Base-by-base conservation (phyloP, 2,888 invertebrate species). In the Falcaria lacertinaria region DNA sequence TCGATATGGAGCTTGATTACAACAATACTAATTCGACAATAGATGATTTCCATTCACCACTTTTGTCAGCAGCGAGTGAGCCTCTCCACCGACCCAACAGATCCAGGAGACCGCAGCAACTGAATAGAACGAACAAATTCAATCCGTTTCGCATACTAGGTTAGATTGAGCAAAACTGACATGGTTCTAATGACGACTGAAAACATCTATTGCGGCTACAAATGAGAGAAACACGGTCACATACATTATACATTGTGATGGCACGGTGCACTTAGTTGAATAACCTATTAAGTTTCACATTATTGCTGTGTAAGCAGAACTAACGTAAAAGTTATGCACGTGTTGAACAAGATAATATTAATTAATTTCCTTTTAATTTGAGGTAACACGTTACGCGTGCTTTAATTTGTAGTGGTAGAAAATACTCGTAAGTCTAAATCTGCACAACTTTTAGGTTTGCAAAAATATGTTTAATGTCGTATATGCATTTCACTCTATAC, bases 81-180 rank as follows among this genome's bases (percentile, higher is more conserved):
- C 86, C 89, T 2, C 44, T 83, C 14, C 87, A 79, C 34, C 70
- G 80, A 58, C 89, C 89, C 8, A 78, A 69, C 39, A 65, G 89
- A 39, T 80, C 82, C 25, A 74, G 87, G 46, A 80, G 86, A 64
- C 85, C 84, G 15, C 80, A 80, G 47, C 53, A 59, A 45, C 71
- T 70, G 25, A 83, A 73, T 60, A 69, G 79, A 62, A 87, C 77
- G 60, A 87, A 22, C 28, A 28, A 87, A 71, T 89, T 88, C 48
- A 89, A 87, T 50, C 89, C 88, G 45, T 86, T 89, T 59, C 87
- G 88, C 55, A 87, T 89, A 57, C 71, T 89, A 80, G 89, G 89
- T 69, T 89, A 86, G 60, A 51, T 43, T 47, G 47, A 41, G n/a
- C 43, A 40, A 15, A 43, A 52, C 28, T 28, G 28, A 1, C 28